Base-by-base conservation (phyloP, 2,113 vertebrate genomes). In the Tichodroma muraria region DNA sequence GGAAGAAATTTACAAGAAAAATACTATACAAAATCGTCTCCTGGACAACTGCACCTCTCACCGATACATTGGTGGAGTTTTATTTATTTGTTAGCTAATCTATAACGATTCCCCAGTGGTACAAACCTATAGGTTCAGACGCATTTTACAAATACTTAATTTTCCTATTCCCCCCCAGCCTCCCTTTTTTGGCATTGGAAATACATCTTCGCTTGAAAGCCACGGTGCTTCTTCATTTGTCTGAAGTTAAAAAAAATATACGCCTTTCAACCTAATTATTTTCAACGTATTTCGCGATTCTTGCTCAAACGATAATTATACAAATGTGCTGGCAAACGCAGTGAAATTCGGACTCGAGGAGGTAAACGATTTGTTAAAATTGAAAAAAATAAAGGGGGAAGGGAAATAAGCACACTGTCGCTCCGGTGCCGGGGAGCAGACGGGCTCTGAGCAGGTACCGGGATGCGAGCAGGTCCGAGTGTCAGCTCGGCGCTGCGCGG, bases 11-110 rank as follows among this genome's bases (percentile, higher is more conserved):
- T 99, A 99, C 99, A 99, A 98, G 98, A 99, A 99, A 98, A 99
- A 99, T 98, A 98, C 98, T 99, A 99, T 99, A 99, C 99, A 99
- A 99, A 99, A 99, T 98, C 98, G 98, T 98, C 98, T 99, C 98
- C 98, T 98, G 98, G 98, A 98, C 99, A 99, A 98, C 98, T 99
- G 99, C 97, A 96, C 97, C 98, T 98, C 98, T 95, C 98, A 98
- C 98, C 98, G 96, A 97, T 98, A 98, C 97, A 98, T 73, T 94
- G 98, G 98, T 97, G 98, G 98, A 97, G 97, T 97, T 96, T 89
- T 93, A 96, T 95, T 97, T 95, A 97, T 98, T 98, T 97, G 98
- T 96, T 97, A 97, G 97, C 98, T 99, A 99, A 98, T 98, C 98
- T 99, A 98, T 97, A 98, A 98, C 97, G 98, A 98, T 98, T 98